A percentile compares a stretch with the other conserved stretches of the same genome.
Evolutionary conservation across 2,888 invertebrate species (phyloP).

Genomic region (Prosopocoilus inquinatus): DNA sequence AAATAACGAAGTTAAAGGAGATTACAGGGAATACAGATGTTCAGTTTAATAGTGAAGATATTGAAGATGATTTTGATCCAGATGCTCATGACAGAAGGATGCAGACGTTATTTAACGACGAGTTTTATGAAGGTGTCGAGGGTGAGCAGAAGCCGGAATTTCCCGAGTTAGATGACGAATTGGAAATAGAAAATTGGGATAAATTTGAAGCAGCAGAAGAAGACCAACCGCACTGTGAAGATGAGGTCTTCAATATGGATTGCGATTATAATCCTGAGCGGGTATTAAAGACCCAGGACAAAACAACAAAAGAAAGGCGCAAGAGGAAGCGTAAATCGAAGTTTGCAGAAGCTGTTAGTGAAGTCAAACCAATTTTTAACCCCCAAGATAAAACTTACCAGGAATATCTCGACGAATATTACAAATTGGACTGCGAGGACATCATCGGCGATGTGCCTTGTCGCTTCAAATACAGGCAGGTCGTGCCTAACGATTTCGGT

Average conservation of each 20-base stretch:
- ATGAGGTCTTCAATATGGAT: slow-evolving; percentile 86
- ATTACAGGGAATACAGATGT: slow-evolving; percentile 81
- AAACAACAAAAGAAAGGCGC: slow-evolving; percentile 59
- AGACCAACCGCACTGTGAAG: slow-evolving; percentile 65
- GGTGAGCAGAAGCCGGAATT: slow-evolving; percentile 80
- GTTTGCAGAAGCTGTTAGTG: slow-evolving; percentile 69
- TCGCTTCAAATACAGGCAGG: slow-evolving; percentile 89
- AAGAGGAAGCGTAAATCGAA: slow-evolving; percentile 68
- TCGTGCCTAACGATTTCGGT: slow-evolving; percentile 88
- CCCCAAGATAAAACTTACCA: slow-evolving; percentile 76
- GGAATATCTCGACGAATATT: slow-evolving; percentile 92
- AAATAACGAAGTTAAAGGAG: slow-evolving; percentile 80
- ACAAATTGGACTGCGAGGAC: slow-evolving; percentile 93
- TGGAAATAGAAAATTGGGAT: slow-evolving; percentile 72
- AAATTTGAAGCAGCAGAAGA: slow-evolving; percentile 56
- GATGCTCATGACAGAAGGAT: slow-evolving; percentile 82
- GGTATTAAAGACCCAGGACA: slow-evolving; percentile 58
- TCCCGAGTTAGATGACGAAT: slow-evolving; percentile 73
- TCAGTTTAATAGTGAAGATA: slow-evolving; percentile 71
- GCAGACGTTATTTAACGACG: slow-evolving; percentile 81
- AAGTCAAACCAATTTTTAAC: slow-evolving; percentile 82
- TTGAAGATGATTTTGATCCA: slow-evolving; percentile 91
- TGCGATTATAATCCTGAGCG: slow-evolving; percentile 71
- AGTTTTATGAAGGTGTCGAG: slow-evolving; percentile 76
- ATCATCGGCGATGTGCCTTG: slow-evolving; percentile 89